Percentiles rank a stretch among this genome's conserved stretches.
phyloP scores from a whole-genome alignment of 2,888 invertebrate genomes.

The Eristalinus sepulchralis region DNA sequence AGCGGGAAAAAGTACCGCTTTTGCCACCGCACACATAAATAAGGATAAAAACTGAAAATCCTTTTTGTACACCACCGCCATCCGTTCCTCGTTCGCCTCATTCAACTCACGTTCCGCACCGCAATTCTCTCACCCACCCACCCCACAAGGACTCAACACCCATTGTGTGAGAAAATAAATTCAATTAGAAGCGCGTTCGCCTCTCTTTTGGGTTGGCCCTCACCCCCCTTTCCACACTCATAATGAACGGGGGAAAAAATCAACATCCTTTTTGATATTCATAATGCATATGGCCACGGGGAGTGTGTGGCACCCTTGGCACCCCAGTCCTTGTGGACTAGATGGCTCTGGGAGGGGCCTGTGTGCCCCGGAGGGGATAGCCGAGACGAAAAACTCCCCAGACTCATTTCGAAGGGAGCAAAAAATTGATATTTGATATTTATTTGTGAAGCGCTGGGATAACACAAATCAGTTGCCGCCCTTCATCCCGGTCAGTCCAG shows the following conservation, averaged over 20 bases:
- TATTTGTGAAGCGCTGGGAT: conserved; percentile 9
- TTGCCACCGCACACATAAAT: neutral
- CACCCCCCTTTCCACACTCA: neutral
- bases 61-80: neutral
- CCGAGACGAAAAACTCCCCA: neutral
- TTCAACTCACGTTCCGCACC: conserved; percentile 17
- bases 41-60: conserved; percentile 38
- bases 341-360: neutral
- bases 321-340: neutral
- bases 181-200: conserved; percentile 33
- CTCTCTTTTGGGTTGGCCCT: neutral
- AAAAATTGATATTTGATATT: conserved; percentile 39
- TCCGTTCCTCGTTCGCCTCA: neutral
- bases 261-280: neutral
- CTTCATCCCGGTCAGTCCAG: neutral
- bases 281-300: neutral
- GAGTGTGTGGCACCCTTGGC: neutral
- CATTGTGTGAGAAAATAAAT: conserved; percentile 47
- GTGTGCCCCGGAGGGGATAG: neutral
- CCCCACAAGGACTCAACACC: neutral
- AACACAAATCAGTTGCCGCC: conserved; percentile 31
- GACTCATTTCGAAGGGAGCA: neutral
- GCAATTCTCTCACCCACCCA: neutral
- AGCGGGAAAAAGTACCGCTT: conserved; percentile 1
- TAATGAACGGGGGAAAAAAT: neutral